phyloP scores from a whole-genome alignment of 2,113 vertebrate species.

The Lamprotornis superbus region DNA sequence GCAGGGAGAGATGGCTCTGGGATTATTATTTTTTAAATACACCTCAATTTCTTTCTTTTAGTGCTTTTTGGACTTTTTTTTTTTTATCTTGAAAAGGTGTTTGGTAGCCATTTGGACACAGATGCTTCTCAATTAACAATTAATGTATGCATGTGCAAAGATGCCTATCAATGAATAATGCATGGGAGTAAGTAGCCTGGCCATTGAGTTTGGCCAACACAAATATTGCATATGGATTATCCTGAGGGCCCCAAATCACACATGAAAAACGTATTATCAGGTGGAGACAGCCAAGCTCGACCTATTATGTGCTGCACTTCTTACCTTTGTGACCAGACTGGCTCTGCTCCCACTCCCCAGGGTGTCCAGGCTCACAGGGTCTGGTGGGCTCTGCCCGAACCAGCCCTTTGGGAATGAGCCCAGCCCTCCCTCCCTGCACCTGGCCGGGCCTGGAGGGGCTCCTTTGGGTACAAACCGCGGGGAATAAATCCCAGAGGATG shows the following conservation, averaged over 20 bases:
- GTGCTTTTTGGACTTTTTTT: not conserved
- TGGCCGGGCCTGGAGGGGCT: not conserved
- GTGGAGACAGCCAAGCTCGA: not conserved
- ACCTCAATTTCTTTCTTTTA: not conserved
- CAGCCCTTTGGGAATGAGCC: not conserved
- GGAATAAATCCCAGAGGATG: not conserved
- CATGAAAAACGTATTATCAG: not conserved
- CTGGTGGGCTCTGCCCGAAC: no score
- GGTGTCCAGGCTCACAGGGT: not conserved
- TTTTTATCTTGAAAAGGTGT: not conserved
- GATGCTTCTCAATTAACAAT: conserved; percentile 51
- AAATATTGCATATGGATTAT: not conserved
- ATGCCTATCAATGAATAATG: conserved; percentile 56
- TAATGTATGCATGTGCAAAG: conserved; percentile 40
- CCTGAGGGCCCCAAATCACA: not conserved
- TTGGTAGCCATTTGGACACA: not conserved
- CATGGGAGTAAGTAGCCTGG: not conserved
- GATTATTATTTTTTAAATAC: not conserved
- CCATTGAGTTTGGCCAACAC: not conserved
- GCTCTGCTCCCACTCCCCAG: not conserved
- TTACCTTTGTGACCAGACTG: not conserved
- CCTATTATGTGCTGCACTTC: not conserved
- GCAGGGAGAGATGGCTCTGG: not conserved
- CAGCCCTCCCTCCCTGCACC: not conserved
- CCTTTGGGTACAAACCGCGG: not conserved